Conservation (phyloP, 2,888 invertebrate species). For the Rhagium mordax region DNA sequence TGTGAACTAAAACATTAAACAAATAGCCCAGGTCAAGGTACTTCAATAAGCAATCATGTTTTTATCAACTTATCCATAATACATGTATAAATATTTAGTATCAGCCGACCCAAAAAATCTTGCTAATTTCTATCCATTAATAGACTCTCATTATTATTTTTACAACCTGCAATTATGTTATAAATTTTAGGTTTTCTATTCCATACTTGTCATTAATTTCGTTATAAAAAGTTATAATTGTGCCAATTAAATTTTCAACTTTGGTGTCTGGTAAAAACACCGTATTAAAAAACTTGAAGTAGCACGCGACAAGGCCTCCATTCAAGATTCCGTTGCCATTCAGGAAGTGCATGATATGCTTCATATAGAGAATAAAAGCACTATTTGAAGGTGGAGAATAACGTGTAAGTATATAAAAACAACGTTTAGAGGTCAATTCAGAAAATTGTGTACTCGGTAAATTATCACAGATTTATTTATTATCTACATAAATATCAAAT, state of each 20-base stretch:
- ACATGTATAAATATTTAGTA: not conserved
- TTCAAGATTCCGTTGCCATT: constrained; percentile 30
- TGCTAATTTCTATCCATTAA: constrained; percentile 6
- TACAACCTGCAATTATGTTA: constrained; percentile 2
- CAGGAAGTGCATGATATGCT: constrained; percentile 31
- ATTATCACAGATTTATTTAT: not conserved
- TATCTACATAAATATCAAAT: not conserved
- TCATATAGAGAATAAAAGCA: constrained; percentile 28
- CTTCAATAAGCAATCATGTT: too few species aligned
- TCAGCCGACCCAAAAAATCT: constrained; percentile 4
- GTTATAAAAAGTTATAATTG: constrained; percentile 12
- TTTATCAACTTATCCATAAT: too few species aligned
- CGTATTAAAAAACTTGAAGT: not conserved
- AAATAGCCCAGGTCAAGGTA: too few species aligned
- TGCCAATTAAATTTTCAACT: constrained; percentile 20
- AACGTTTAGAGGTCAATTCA: constrained; percentile 10
- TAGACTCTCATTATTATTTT: constrained; percentile 1
- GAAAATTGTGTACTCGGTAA: not conserved
- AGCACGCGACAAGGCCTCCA: constrained; percentile 32
- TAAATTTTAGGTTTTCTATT: constrained; percentile 2
- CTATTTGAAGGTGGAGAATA: constrained; percentile 18
- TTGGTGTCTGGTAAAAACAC: constrained; percentile 18
- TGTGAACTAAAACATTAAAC: too few species aligned
- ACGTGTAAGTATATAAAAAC: not conserved
- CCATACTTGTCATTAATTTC: not conserved